Base-by-base conservation (phyloP, 2,113 vertebrate species). In the Alethe diademata region DNA sequence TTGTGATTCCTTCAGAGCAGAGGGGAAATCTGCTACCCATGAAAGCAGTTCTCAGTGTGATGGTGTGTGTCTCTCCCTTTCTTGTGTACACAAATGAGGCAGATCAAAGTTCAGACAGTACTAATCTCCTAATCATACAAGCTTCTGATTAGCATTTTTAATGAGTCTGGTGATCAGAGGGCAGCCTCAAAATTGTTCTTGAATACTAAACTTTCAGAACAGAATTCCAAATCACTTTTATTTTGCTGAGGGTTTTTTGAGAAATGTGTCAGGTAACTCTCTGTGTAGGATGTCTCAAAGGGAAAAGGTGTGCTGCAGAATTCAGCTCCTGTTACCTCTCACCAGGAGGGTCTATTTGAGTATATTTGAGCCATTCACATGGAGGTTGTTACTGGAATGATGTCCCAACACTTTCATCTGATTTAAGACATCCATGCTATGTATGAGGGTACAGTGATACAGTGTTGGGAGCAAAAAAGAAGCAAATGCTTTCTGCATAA, bases 111-210 rank as follows among this genome's bases (percentile, higher is more conserved):
- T 92, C 95, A 91, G 93, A 94, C 72, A 38, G 38, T 72, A 67
- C 91, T 97, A 97, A 96, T 96, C 95, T 96, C 65, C 92, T 92
- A 94, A 92, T 93, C 92, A 92, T 94, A 62, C 70, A 91, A 93
- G 91, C 88, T 96, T 92, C 91, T 92, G 86, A 96, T 95, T 94
- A 93, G 65, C 94, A 91, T 96, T 97, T 94, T 94, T 92, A 93
- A 94, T 92, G 85, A 96, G 90, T 78, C 67, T 83, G 76, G 91
- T 95, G 80, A 80, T 95, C 85, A 83, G 89, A 90, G 42, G 78
- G 66, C 79, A 91, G 45, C 31, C 61, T 92, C 42, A 80, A 90
- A 85, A 75, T 89, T 93, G 14, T 81, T 83, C 65, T 82, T 74
- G 73, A 92, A 71, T 70, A 64, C 67, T 70, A 43, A 85, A 78